Evolutionary conservation across 2,888 invertebrate genomes (phyloP).

Genomic region (Spialia ferax): DNA sequence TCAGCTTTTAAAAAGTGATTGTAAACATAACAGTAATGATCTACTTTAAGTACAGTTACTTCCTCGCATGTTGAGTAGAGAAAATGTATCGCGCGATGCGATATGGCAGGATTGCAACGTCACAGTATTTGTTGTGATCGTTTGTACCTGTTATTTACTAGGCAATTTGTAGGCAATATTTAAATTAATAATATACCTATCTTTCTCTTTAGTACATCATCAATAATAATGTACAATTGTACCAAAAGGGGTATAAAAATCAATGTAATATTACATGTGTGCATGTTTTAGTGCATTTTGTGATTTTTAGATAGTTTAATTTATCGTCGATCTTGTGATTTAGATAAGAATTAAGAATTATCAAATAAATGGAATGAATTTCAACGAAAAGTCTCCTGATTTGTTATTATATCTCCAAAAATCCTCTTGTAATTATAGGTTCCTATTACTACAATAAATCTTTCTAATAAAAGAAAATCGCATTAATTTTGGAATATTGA

Average conservation of each 20-base stretch:
- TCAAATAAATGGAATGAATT: conserved; percentile 70
- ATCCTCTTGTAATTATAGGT: neutral
- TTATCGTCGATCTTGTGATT: conserved; percentile 86
- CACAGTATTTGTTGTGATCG: conserved; percentile 36
- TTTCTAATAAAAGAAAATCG: neutral
- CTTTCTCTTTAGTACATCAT: conserved; percentile 67
- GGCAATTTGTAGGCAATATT: conserved; percentile 68
- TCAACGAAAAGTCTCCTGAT: conserved; percentile 48
- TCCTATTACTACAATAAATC: neutral
- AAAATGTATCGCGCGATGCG: conserved; percentile 49
- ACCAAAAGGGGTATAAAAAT: conserved; percentile 81
- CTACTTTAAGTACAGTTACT: conserved; percentile 65
- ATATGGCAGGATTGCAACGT: conserved; percentile 46
- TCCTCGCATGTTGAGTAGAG: conserved; percentile 67
- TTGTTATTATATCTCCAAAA: neutral
- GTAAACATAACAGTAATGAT: conserved; percentile 70
- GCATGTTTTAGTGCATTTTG: conserved; percentile 87
- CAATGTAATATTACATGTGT: conserved; percentile 80
- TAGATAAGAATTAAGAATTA: conserved; percentile 72
- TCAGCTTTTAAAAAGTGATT: conserved; percentile 66
- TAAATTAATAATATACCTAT: conserved; percentile 62
- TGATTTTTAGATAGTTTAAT: conserved; percentile 86
- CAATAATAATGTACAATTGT: conserved; percentile 73
- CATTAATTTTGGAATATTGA: too few relatives aligned
- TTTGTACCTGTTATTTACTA: conserved; percentile 55